Base-by-base conservation (phyloP, 2,113 vertebrate species). In the Turnix velox region DNA sequence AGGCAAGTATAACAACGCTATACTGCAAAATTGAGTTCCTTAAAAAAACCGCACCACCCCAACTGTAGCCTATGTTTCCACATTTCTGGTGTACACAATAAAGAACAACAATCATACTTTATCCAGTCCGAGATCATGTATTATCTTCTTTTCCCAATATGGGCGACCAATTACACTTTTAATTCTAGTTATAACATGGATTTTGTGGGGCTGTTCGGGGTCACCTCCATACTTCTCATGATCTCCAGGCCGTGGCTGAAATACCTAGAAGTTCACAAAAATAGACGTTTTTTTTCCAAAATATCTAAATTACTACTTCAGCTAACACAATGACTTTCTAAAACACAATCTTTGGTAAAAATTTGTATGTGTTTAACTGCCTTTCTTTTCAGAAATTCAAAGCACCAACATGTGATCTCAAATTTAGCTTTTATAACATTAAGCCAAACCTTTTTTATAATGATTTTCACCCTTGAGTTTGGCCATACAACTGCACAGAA, bases 161-260 rank as follows among this genome's bases (percentile, higher is more conserved):
- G 99, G 99, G 62, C 99, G 98, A 31, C 99, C 87, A 65, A 96
- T 71, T 14, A 87, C 95, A 90, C 98, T 98, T 97, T 94, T 99
- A 72, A 99, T 98, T 79, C 99, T 97, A 4, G 98, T 99, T 84
- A 99, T 68, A 72, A 99, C 77, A 0, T 99, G 99, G 31, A 99
- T 95, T 96, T 99, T 99, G 89, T 99, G 99, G 43, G 99, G 99
- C 43, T 99, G 97, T 23, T 99, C 96, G 57, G 99, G 98, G 94
- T 99, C 97, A 5, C 99, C 99, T 25, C 98, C 98, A 31, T 99
- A 99, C 78, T 98, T 99, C 35, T 98, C 98, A 92, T 99, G 99
- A 86, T 99, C 98, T 94, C 95, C 98, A 74, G 98, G 98, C 49
- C 58, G 95, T 10, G 98, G 98, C 23, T 95, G 98, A 97, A 99